A percentile compares a stretch with the other conserved stretches of the same genome.
Evolutionary conservation across 1,140 invertebrate species (phyloP).

Genomic region (Heliothis subflexa): DNA sequence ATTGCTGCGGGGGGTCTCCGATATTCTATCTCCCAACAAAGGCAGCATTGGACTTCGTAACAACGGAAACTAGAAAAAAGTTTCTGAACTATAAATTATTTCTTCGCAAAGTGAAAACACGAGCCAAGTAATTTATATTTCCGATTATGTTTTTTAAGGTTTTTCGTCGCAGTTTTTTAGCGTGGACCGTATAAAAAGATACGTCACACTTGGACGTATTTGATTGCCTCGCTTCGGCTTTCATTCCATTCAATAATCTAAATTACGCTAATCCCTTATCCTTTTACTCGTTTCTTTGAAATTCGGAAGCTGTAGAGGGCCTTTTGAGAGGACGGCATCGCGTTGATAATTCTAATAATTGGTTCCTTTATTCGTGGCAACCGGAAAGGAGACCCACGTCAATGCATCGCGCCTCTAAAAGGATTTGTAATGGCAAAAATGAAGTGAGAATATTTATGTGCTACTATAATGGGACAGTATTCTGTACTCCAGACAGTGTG

Average conservation of each 20-base stretch:
- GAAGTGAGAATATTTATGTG: slow-evolving; percentile 59
- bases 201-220: slow-evolving; percentile 34
- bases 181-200: background rate
- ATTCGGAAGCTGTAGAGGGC: slow-evolving; percentile 76
- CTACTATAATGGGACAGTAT: slow-evolving; percentile 51
- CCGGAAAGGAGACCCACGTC: slow-evolving; percentile 80
- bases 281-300: slow-evolving; percentile 75
- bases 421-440: slow-evolving; percentile 75
- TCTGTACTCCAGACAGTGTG: slow-evolving; percentile 71
- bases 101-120: slow-evolving; percentile 38
- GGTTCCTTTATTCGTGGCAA: slow-evolving; percentile 72
- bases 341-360: slow-evolving; percentile 79
- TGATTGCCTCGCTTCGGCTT: slow-evolving; percentile 41
- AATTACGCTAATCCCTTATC: slow-evolving; percentile 76
- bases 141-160: slow-evolving; percentile 38
- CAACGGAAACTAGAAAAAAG: slow-evolving; percentile 56
- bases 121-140: slow-evolving; percentile 48
- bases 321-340: slow-evolving; percentile 61
- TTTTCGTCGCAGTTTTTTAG: slow-evolving; percentile 31
- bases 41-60: slow-evolving; percentile 60
- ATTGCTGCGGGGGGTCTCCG: slow-evolving; percentile 68
- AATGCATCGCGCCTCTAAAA: slow-evolving; percentile 71
- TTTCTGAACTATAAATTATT: slow-evolving; percentile 52
- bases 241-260: slow-evolving; percentile 62
- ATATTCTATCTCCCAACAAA: slow-evolving; percentile 62